These are phyloP conservation scores for Antheraea pernyi DNA, from an alignment of 1,140 invertebrate species.

Conservation along the genomic window DNA sequence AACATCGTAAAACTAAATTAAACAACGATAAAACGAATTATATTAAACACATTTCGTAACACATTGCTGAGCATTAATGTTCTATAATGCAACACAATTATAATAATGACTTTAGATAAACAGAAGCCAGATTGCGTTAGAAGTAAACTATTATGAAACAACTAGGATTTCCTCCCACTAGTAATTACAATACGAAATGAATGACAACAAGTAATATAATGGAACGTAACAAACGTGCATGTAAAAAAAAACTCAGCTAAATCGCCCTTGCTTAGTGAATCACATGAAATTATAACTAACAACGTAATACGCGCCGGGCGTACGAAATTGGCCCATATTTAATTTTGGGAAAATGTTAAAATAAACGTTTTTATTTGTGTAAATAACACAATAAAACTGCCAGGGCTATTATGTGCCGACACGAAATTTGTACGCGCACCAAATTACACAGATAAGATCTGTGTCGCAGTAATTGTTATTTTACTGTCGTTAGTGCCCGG, in stretches of 20 bases:
- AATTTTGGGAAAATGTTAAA: conserved; percentile 78
- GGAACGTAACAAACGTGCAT: conserved; percentile 28
- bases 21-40: conserved; percentile 4
- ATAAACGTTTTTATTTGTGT: conserved; percentile 79
- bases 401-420: conserved; percentile 51
- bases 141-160: conserved; percentile 60
- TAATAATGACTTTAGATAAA: conserved; percentile 56
- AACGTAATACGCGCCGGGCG: conserved; percentile 51
- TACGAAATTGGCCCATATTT: conserved; percentile 72
- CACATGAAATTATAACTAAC: conserved; percentile 54
- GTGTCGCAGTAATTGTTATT: conserved; percentile 73
- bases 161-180: conserved; percentile 64
- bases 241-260: conserved; percentile 46
- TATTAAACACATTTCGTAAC: conserved; percentile 41
- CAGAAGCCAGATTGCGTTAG: conserved; percentile 50
- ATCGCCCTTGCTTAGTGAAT: conserved; percentile 42
- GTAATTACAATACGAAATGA: conserved; percentile 45
- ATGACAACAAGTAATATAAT: conserved; percentile 47
- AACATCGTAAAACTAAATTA: not conserved
- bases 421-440: conserved; percentile 61
- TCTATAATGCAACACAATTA: conserved; percentile 68
- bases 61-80: conserved; percentile 32
- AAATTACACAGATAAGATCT: conserved; percentile 74
- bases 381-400: conserved; percentile 77
- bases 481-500: conserved; percentile 65